These are phyloP conservation scores for Microcebus ravelobensis DNA, from an alignment of 2,113 vertebrate genomes.

Conservation along the genomic window DNA sequence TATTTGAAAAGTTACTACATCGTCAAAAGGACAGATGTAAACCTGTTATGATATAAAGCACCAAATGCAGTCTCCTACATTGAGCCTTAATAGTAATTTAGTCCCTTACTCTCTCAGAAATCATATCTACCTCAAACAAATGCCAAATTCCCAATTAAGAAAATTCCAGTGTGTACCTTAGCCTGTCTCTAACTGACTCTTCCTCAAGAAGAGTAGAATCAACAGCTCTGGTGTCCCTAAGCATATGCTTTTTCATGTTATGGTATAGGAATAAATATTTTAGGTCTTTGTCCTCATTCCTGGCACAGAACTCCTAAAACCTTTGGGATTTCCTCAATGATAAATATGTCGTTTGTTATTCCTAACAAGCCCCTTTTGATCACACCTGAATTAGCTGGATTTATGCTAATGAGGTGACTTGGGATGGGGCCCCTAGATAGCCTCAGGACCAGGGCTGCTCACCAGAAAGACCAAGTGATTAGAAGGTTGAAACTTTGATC, in stretches of 20 bases:
- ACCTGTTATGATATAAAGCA: slow-evolving; percentile 80
- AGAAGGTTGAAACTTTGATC: not conserved
- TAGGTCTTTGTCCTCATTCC: not conserved
- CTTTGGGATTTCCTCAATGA: not conserved
- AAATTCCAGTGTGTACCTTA: slow-evolving; percentile 28
- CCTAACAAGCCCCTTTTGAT: not conserved
- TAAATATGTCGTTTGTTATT: not conserved
- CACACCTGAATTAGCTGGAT: no score
- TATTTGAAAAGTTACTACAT: slow-evolving; percentile 80
- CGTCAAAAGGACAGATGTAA: slow-evolving; percentile 81
- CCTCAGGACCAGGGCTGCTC: not conserved
- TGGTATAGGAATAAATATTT: not conserved
- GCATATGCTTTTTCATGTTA: not conserved
- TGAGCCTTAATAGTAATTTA: slow-evolving; percentile 64
- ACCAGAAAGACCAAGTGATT: not conserved
- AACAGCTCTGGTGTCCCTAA: not conserved
- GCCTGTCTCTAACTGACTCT: not conserved
- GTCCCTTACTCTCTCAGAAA: slow-evolving; percentile 67
- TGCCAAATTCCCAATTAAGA: slow-evolving; percentile 55
- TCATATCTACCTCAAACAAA: slow-evolving; percentile 51
- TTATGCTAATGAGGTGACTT: not conserved
- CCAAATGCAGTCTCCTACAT: slow-evolving; percentile 74
- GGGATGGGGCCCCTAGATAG: no score
- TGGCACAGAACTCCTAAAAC: not conserved
- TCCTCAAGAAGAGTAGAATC: not conserved